Base-by-base conservation (phyloP, 2,113 vertebrate species). In the Vicugna pacos region DNA sequence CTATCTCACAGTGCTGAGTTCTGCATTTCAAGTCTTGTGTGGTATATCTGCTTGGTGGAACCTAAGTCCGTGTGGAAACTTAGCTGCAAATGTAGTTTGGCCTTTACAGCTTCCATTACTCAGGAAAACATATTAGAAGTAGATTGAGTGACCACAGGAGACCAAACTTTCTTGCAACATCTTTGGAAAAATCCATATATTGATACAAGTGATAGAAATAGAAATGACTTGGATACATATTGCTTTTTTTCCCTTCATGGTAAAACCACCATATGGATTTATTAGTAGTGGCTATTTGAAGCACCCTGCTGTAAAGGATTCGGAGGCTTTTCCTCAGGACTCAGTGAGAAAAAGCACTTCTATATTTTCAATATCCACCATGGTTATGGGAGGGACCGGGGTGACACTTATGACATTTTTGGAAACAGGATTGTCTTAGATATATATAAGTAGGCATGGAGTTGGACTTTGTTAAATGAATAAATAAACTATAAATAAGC, bases 191-290 rank as follows among this genome's bases (percentile, higher is more conserved):
- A 30, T 30, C 30, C 17, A 54, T 56, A 92, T 89, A 81, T 72
- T 93, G 24, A 65, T 79, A 56, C 22, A 56, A 79, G 56, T 26
- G 32, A 54, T 79, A 92, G 52, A 93, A 82, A 89, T 60, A 62
- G 14, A 85, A 95, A 89, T 12, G 52, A 70, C 30, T 85, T 85
- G 26, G 42, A 80, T 80, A 14, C 16, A 72, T 10, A 26, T n/a
- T 83, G 76, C 28, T 48, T 87, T 89, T 76, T 84, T 38, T 35
- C 24, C 32, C 75, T 79, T 79, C 32, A 14, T 50, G 77, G 12
- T 46, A 79, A 93, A 79, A 67, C 35, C 64, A 93, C 42, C 46
- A 62, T 42, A 54, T 65, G 77, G 48, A 62, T 89, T 85, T 90
- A 82, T 67, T 72, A 26, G 19, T 38, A 28, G 24, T 50, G 30